phyloP scores from a whole-genome alignment of 2,888 invertebrate genomes.

The Mechanitis messenoides region DNA sequence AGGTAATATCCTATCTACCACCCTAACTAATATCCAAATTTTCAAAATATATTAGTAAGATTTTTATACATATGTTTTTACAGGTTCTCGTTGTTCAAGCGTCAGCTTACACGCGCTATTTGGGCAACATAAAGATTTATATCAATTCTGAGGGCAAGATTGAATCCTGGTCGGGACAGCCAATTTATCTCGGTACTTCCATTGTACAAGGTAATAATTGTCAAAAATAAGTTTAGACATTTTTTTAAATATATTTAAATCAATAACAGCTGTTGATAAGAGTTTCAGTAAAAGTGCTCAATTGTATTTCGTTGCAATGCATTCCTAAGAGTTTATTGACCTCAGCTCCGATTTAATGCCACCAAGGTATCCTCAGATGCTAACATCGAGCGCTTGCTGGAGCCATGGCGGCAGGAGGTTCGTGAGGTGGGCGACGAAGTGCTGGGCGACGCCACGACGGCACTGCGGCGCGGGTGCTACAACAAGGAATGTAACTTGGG shows the following conservation, averaged over 20 bases:
- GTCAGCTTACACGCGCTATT: conserved; percentile 83
- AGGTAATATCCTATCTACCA: no score
- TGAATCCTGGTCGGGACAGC: conserved; percentile 81
- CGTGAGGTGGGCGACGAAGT: conserved; percentile 75
- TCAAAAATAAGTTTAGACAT: no score
- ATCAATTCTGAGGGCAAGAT: conserved; percentile 83
- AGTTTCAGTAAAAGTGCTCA: no score
- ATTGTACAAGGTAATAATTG: conserved; percentile 78
- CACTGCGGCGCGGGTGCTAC: conserved; percentile 70
- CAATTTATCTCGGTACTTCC: conserved; percentile 79
- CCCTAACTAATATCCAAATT: no score
- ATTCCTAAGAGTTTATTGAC: no score
- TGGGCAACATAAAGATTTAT: conserved; percentile 84
- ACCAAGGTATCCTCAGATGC: conserved; percentile 44
- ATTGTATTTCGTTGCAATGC: no score
- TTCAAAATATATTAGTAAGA: no score
- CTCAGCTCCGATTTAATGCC: no score
- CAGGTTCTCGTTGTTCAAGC: conserved; percentile 83
- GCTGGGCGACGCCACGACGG: conserved; percentile 77
- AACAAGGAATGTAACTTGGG: conserved; percentile 84
- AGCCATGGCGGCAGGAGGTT: conserved; percentile 79
- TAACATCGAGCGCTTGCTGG: conserved; percentile 68
- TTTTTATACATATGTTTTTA: conserved; percentile 9
- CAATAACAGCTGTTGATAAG: no score
- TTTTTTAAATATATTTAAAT: no score